Evolutionary conservation across 2,888 invertebrate genomes (phyloP).

Genomic region (Brachyopa scutellaris): DNA sequence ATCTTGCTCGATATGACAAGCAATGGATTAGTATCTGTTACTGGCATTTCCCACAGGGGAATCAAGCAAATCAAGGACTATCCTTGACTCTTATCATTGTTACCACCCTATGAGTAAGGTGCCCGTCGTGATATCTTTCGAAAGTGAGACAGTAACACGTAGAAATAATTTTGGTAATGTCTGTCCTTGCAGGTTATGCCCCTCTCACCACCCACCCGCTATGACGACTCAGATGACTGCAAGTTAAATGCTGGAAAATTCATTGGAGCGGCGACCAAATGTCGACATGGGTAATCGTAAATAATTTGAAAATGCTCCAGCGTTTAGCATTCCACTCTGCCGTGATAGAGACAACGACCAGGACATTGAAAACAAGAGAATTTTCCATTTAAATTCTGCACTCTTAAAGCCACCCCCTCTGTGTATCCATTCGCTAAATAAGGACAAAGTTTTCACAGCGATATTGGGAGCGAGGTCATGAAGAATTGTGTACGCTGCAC

Average conservation of each 20-base stretch:
- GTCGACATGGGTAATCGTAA: constrained; percentile 66
- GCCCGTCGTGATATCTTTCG: too few species aligned
- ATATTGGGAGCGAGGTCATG: constrained; percentile 54
- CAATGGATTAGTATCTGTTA: too few species aligned
- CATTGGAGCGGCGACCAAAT: constrained; percentile 67
- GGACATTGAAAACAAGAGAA: constrained; percentile 49
- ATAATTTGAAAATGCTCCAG: constrained; percentile 56
- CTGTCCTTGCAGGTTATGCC: constrained; percentile 14
- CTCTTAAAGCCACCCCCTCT: constrained; percentile 11
- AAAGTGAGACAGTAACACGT: too few species aligned
- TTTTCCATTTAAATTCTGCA: constrained; percentile 24
- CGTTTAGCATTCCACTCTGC: constrained; percentile 51
- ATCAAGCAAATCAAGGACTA: too few species aligned
- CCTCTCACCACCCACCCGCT: neutral
- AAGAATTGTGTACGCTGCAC: constrained; percentile 35
- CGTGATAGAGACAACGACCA: constrained; percentile 16
- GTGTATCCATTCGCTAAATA: constrained; percentile 16
- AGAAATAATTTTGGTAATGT: constrained; percentile 33
- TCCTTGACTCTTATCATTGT: too few species aligned
- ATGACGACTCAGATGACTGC: neutral
- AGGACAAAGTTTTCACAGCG: constrained; percentile 42
- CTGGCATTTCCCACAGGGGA: too few species aligned
- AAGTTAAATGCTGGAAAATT: constrained; percentile 52
- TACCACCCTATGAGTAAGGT: too few species aligned
- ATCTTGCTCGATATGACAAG: too few species aligned